These are phyloP conservation scores for Glossophaga mutica DNA, from an alignment of 2,797 vertebrate genomes.

Conservation along the genomic window DNA sequence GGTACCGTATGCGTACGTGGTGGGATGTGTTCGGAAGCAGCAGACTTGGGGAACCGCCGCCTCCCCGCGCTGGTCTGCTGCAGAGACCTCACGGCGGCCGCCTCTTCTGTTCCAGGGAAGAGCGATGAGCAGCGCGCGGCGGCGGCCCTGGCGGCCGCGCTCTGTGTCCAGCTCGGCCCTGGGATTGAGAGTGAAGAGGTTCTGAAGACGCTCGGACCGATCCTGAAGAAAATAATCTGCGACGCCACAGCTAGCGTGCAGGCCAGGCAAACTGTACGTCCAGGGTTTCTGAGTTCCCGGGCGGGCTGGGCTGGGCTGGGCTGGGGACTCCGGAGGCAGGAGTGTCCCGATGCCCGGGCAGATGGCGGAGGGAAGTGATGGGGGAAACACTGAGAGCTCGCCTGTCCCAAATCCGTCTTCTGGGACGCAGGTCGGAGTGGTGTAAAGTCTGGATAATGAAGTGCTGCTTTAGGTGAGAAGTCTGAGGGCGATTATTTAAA, in stretches of 20 bases:
- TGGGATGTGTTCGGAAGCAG: neutral
- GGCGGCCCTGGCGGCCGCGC: neutral
- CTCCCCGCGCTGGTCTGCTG: neutral
- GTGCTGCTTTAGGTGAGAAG: neutral
- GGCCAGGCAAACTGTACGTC: neutral
- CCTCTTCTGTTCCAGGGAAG: neutral
- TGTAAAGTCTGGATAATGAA: neutral
- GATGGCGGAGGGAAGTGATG: no score
- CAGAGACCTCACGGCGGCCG: neutral
- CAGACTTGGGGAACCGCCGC: neutral
- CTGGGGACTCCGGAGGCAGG: no score
- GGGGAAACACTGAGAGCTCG: no score
- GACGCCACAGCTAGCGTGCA: neutral
- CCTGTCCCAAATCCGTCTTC: no score
- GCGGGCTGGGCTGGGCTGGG: no score
- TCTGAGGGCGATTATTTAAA: neutral
- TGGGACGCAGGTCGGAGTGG: no score
- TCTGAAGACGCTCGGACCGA: neutral
- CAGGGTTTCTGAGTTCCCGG: no score
- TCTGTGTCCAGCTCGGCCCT: neutral
- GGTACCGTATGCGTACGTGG: fast-evolving
- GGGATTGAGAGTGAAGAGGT: neutral
- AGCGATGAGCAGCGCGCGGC: neutral
- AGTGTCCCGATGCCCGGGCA: no score
- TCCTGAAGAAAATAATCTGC: neutral